Base-by-base conservation (phyloP, 2,888 invertebrate genomes). In the Aethes cnicana region DNA sequence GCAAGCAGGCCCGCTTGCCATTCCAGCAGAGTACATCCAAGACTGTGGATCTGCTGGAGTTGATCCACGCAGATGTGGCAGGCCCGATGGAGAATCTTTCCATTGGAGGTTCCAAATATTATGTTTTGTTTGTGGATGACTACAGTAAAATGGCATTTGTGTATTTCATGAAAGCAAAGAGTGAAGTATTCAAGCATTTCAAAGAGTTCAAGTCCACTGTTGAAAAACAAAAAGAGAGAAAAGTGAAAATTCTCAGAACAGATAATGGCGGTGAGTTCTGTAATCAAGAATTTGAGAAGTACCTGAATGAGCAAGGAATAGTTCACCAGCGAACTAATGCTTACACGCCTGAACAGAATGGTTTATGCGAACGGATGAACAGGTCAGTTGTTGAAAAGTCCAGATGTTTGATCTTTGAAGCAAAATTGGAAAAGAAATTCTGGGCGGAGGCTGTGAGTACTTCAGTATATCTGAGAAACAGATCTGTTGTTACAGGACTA, bases 191-290 rank as follows among this genome's bases (percentile, higher is more conserved):
- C 8, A 32, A 28, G 14, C 37, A 43, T 32, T 55, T 9, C 37
- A n/a, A n/a, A n/a, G n/a, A n/a, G n/a, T n/a, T n/a, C n/a, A n/a
- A n/a, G n/a, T n/a, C n/a, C n/a, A n/a, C n/a, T n/a, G n/a, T n/a
- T n/a, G n/a, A n/a, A n/a, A n/a, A n/a, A n/a, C n/a, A n/a, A n/a
- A n/a, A n/a, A n/a, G n/a, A n/a, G n/a, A n/a, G n/a, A n/a, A n/a
- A n/a, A n/a, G n/a, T n/a, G n/a, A 23, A 55, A 18, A 43, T 43
- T 3, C 17, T 54, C 4, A 42, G 54, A 21, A 17, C 42, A 14
- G 50, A 52, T 12, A 55, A 52, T 47, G 55, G 53, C 2, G 18
- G 32, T 7, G 43, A 53, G 21, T 47, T 25, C 28, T 43, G 48
- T 39, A 44, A 44, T 48, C 42, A 5, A 2, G 44, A 50, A 21